Evolutionary conservation across 1,140 invertebrate species (phyloP).

Genomic region (Drosophila nannoptera): DNA sequence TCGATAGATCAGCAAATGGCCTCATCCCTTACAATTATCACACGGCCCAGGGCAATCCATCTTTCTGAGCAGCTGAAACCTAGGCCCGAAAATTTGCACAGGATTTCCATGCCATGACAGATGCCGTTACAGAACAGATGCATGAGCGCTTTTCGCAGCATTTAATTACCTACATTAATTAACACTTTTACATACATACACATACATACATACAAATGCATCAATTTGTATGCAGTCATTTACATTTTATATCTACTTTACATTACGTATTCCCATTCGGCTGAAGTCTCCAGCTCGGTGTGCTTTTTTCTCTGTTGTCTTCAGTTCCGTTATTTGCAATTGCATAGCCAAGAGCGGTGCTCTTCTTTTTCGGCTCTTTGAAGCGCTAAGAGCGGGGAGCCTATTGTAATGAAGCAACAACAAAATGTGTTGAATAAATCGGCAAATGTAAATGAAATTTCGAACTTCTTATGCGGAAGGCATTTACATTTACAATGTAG

Average conservation of each 20-base stretch:
- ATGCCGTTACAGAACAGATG: constrained; percentile 6
- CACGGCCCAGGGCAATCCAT: neutral
- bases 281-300: constrained; percentile 35
- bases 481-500: constrained; percentile 18
- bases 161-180: neutral
- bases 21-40: constrained; percentile 17
- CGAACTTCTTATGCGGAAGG: constrained; percentile 22
- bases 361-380: constrained; percentile 18
- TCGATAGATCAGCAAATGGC: neutral
- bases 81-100: neutral
- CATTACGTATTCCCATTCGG: constrained; percentile 41
- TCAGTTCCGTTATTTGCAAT: constrained; percentile 10
- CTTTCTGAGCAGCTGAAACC: constrained; percentile 5
- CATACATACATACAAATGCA: neutral
- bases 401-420: neutral
- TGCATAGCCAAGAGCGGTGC: constrained; percentile 1
- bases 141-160: neutral
- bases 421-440: constrained; percentile 19
- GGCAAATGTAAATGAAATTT: constrained; percentile 27
- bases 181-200: neutral
- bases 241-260: constrained; percentile 52
- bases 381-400: constrained; percentile 32
- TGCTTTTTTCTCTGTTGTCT: constrained; percentile 25
- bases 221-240: constrained; percentile 18
- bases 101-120: constrained; percentile 7